Evolutionary conservation across 2,888 invertebrate species (phyloP).

Genomic region (Orthosia gracilis): DNA sequence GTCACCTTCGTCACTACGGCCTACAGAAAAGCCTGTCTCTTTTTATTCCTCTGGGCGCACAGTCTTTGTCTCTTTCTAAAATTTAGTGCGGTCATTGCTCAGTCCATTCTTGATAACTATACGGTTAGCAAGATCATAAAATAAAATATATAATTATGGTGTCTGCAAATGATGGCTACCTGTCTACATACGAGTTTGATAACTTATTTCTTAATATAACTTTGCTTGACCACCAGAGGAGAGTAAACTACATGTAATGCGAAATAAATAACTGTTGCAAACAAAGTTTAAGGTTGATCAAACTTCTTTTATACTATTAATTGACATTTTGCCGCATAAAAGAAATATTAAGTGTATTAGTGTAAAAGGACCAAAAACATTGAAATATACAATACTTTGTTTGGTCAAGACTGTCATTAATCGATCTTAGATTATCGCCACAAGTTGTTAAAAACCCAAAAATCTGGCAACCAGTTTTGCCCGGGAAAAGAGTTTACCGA

Average conservation of each 20-base stretch:
- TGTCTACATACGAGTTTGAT: conserved; percentile 39
- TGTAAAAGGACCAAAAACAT: not conserved
- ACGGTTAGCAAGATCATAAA: not conserved
- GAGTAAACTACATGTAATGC: conserved; percentile 1
- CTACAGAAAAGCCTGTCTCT: no score
- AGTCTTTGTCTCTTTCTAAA: no score
- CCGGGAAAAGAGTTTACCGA: no score
- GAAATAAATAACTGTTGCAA: conserved; percentile 25
- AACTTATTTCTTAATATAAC: conserved; percentile 36
- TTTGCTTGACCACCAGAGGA: conserved; percentile 6
- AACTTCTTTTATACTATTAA: not conserved
- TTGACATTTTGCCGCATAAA: not conserved
- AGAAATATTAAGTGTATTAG: not conserved
- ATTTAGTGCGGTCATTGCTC: not conserved
- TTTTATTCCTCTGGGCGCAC: no score
- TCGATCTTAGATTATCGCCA: no score
- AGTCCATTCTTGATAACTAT: not conserved
- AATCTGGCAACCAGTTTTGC: no score
- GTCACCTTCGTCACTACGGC: not conserved
- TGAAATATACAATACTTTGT: not conserved
- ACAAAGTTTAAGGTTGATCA: conserved; percentile 10
- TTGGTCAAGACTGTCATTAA: no score
- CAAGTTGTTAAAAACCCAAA: no score
- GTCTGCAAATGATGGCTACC: conserved; percentile 33
- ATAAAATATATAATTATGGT: conserved; percentile 38